A percentile compares a stretch with the other conserved stretches of the same genome.
These are phyloP conservation scores for Okapia johnstoni DNA, from an alignment of 2,113 vertebrate species.

Conservation along the genomic window DNA sequence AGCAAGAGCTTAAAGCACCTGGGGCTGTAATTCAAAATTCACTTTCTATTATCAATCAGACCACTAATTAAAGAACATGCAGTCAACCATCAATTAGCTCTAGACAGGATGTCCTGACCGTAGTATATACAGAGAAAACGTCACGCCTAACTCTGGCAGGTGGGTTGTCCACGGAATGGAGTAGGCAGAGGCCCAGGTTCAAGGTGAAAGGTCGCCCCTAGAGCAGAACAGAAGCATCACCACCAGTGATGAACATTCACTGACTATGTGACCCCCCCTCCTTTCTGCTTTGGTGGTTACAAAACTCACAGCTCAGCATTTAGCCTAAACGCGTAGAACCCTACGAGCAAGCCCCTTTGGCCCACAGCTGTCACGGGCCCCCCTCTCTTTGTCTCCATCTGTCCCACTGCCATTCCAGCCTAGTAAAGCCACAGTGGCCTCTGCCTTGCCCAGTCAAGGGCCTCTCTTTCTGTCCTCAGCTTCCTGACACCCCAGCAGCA, in stretches of 20 bases:
- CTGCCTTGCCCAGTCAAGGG: neutral
- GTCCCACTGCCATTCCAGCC: too few species aligned
- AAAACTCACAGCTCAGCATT: neutral
- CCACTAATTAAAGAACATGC: neutral
- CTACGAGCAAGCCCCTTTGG: neutral
- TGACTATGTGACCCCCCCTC: rapidly evolving
- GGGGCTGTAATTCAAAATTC: neutral
- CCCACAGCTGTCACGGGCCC: neutral
- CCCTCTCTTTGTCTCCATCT: neutral
- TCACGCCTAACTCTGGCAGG: neutral
- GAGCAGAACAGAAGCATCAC: neutral
- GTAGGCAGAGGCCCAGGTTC: neutral
- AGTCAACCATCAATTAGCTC: neutral
- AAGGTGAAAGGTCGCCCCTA: neutral
- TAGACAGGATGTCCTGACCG: neutral
- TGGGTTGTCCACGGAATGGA: neutral
- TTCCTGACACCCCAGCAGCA: neutral
- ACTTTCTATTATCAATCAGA: neutral
- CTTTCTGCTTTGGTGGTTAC: neutral
- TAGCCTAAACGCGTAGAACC: rapidly evolving
- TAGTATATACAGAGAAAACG: rapidly evolving
- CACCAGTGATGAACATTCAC: too few species aligned
- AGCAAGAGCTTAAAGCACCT: neutral
- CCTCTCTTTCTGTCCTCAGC: neutral
- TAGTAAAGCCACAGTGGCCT: neutral